A percentile compares a stretch with the other conserved stretches of the same genome.
phyloP scores from a whole-genome alignment of 2,888 invertebrate species.

The Netelia virgata region DNA sequence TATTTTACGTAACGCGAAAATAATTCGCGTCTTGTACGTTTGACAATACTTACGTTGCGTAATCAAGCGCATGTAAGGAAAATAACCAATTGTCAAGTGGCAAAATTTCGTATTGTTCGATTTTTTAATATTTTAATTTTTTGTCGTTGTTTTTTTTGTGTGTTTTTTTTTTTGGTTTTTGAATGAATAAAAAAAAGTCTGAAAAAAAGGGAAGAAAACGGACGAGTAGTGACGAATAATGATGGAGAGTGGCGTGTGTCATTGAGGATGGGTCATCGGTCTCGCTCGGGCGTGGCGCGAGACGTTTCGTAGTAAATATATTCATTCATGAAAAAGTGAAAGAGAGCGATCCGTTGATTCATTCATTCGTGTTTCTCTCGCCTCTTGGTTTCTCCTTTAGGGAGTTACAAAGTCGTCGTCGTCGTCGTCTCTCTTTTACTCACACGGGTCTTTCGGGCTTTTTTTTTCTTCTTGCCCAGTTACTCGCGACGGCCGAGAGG shows the following conservation, averaged over 20 bases:
- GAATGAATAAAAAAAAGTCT: no score
- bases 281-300: conserved; percentile 52
- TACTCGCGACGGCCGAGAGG: conserved; percentile 68
- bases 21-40: no score
- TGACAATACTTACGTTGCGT: no score
- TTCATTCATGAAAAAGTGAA: conserved; percentile 77
- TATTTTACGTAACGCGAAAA: no score
- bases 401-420: conserved; percentile 49
- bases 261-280: conserved; percentile 14
- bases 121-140: no score
- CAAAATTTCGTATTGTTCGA: no score
- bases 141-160: no score
- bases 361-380: conserved; percentile 74
- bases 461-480: conserved; percentile 75
- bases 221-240: no score
- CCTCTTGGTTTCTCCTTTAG: conserved; percentile 66
- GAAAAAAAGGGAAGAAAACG: no score
- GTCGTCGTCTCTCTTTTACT: not conserved
- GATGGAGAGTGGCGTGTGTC: not conserved
- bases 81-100: no score
- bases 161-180: no score
- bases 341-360: conserved; percentile 72
- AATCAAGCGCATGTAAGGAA: no score
- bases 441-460: conserved; percentile 73
- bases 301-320: conserved; percentile 73